Percentiles rank a stretch among this genome's conserved stretches.
Evolutionary conservation across 2,888 invertebrate species (phyloP).

Genomic region (Cancer borealis): DNA sequence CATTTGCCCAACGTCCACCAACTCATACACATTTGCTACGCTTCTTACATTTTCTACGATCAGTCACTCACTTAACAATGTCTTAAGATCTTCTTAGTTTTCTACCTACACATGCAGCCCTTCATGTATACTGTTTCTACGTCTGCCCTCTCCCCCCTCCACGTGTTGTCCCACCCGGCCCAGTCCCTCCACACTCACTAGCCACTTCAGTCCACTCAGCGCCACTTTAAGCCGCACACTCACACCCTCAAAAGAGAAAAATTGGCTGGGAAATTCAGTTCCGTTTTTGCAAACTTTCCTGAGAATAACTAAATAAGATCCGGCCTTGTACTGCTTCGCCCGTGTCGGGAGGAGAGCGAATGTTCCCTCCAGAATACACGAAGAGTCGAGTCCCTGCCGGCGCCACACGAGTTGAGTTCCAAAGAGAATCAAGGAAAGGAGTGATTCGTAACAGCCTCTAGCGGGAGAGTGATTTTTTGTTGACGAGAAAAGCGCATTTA

Average conservation of each 20-base stretch:
- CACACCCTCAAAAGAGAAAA: conserved; percentile 48
- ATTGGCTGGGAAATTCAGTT: conserved; percentile 50
- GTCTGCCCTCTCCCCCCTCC: background rate
- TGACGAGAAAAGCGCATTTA: background rate
- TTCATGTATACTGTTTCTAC: background rate
- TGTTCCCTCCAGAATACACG: background rate
- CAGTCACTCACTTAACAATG: background rate
- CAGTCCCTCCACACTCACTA: background rate
- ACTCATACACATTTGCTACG: background rate
- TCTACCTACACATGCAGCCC: background rate
- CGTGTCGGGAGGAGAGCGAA: background rate
- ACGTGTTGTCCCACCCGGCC: background rate
- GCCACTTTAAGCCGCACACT: conserved; percentile 35
- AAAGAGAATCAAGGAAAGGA: background rate
- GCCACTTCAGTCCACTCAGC: background rate
- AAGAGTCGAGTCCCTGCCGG: background rate
- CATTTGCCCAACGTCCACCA: background rate
- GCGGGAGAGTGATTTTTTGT: background rate
- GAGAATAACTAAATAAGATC: conserved; percentile 52
- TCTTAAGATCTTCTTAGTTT: background rate
- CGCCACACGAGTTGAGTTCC: background rate
- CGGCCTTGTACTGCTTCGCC: background rate
- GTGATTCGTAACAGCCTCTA: background rate
- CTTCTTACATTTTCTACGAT: background rate
- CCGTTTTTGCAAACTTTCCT: conserved; percentile 47